Conservation (phyloP, 2,888 invertebrate genomes). For the Trilocha varians region DNA sequence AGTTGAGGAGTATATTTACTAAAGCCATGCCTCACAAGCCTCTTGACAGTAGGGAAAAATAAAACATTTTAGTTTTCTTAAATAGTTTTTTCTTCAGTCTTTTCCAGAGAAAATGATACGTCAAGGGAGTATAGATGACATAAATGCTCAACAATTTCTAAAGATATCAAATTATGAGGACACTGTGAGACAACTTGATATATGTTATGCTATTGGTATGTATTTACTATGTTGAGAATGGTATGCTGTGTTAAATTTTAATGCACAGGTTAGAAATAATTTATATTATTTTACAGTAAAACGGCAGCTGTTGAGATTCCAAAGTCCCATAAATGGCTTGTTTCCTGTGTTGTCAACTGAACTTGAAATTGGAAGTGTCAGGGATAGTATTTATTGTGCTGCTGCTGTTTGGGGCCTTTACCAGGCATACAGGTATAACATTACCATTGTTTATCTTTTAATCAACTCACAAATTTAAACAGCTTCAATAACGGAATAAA, state of each 20-base stretch:
- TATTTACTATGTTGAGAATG: no score
- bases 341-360: slow-evolving; percentile 91
- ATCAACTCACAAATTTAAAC: no score
- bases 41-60: no score
- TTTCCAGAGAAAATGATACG: slow-evolving; percentile 60
- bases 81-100: slow-evolving; percentile 25
- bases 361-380: slow-evolving; percentile 86
- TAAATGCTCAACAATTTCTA: slow-evolving; percentile 84
- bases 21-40: no score
- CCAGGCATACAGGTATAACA: slow-evolving; percentile 89
- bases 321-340: slow-evolving; percentile 94
- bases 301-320: slow-evolving; percentile 89
- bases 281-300: slow-evolving; percentile 78
- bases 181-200: slow-evolving; percentile 90
- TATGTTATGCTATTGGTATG: slow-evolving; percentile 94
- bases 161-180: slow-evolving; percentile 92
- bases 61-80: neutral
- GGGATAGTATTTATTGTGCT: slow-evolving; percentile 98
- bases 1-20: no score
- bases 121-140: slow-evolving; percentile 82
- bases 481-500: no score
- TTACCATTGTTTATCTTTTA: no score
- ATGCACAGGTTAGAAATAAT: neutral
- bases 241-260: neutral
- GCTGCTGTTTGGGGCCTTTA: slow-evolving; percentile 96